A percentile compares a stretch with the other conserved stretches of the same genome.
Evolutionary conservation across 1,140 invertebrate genomes (phyloP).

Genomic region (Anastrepha obliqua): DNA sequence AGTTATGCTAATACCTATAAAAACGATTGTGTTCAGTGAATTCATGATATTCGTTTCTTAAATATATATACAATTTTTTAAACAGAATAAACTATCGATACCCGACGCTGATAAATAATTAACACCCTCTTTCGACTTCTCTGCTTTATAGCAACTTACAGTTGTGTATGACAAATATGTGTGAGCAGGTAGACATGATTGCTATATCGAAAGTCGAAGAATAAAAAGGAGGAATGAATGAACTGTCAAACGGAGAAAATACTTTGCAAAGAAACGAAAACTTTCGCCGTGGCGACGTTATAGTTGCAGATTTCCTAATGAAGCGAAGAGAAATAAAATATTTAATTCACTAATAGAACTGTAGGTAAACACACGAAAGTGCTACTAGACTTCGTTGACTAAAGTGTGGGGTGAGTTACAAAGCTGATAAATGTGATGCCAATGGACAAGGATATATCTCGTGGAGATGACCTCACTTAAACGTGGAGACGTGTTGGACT

Average conservation of each 20-base stretch:
- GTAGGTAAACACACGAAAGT: background rate
- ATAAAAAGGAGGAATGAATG: background rate
- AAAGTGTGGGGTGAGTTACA: slow-evolving; percentile 4
- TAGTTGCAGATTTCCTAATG: slow-evolving; percentile 34
- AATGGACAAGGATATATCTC: background rate
- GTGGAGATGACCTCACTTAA: background rate
- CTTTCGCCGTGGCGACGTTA: slow-evolving; percentile 32
- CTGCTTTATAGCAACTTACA: background rate
- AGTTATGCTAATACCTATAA: too few relatives aligned
- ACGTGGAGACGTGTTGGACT: background rate
- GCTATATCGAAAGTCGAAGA: background rate
- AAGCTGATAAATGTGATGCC: background rate
- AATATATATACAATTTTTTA: too few relatives aligned
- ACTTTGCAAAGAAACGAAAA: slow-evolving; percentile 7
- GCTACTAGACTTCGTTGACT: background rate
- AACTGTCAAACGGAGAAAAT: slow-evolving; percentile 41
- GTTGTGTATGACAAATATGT: background rate
- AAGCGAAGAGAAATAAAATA: slow-evolving; percentile 33
- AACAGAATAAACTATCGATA: too few relatives aligned
- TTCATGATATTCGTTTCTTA: too few relatives aligned
- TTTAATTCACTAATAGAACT: background rate
- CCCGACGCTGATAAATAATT: too few relatives aligned
- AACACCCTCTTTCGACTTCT: background rate
- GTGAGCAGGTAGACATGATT: background rate
- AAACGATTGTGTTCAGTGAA: too few relatives aligned